These are phyloP conservation scores for Ptilonorhynchus violaceus DNA, from an alignment of 2,113 vertebrate species.

Conservation along the genomic window DNA sequence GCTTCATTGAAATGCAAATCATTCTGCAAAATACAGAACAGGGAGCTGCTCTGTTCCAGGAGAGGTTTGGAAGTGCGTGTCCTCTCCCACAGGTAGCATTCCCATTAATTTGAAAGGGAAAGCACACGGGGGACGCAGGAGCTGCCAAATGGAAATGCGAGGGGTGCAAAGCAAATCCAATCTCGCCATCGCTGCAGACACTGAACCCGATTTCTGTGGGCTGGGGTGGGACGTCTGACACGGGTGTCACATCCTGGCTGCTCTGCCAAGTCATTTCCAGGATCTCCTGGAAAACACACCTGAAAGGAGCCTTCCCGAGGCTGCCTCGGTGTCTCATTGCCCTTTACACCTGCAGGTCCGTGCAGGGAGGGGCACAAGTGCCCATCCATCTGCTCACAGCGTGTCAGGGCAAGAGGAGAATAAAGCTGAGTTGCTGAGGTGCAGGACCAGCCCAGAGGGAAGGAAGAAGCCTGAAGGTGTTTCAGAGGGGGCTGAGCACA, in stretches of 20 bases:
- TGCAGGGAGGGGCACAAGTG: not conserved
- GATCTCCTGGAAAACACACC: not conserved
- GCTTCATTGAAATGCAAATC: not conserved
- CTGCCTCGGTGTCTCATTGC: not conserved
- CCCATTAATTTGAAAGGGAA: not conserved
- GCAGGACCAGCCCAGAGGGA: not conserved
- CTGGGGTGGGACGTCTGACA: not conserved
- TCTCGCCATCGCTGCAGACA: fast-evolving
- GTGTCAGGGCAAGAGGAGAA: not conserved
- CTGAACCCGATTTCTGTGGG: not conserved
- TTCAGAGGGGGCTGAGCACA: not conserved
- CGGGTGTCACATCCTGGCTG: fast-evolving
- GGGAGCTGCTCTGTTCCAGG: not conserved
- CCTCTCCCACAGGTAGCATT: not conserved
- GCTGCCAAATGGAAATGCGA: not conserved
- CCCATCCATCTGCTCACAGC: not conserved
- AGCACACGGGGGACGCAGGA: not conserved
- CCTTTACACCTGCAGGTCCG: not conserved
- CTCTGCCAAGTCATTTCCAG: not conserved
- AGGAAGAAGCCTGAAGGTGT: not conserved
- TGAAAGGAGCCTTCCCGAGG: not conserved
- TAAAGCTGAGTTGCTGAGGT: not conserved
- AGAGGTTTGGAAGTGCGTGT: not conserved
- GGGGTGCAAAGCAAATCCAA: not conserved
- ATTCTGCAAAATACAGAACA: not conserved